Evolutionary conservation across 2,888 invertebrate species (phyloP).

Genomic region (Anagyrus pseudococci): DNA sequence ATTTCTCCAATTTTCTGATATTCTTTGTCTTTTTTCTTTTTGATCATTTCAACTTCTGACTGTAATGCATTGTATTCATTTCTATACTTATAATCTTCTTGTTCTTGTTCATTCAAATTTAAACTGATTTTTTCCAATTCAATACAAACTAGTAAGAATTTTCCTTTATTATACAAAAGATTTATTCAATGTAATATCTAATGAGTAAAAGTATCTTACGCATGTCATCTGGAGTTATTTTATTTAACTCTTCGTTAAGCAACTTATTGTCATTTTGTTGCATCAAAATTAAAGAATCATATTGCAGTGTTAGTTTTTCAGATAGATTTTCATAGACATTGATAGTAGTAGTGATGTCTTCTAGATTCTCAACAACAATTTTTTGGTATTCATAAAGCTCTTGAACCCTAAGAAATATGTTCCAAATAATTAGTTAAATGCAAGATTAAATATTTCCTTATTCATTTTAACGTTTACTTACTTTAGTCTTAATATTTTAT

Average conservation of each 20-base stretch:
- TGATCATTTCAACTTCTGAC: conserved; percentile 5
- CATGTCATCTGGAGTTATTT: conserved; percentile 24
- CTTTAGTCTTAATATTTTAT: conserved; percentile 32
- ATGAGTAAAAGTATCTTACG: conserved; percentile 13
- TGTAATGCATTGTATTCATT: conserved; percentile 16
- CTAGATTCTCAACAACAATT: conserved; percentile 27
- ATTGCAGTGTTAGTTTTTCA: conserved; percentile 11
- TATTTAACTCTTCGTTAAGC: conserved; percentile 18
- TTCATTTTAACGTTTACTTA: conserved; percentile 3
- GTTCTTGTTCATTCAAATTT: conserved; percentile 15
- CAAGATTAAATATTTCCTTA: not conserved
- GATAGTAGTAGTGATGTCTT: conserved; percentile 25
- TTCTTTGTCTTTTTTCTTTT: conserved; percentile 18
- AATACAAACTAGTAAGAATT: conserved; percentile 6
- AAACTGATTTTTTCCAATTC: conserved; percentile 23
- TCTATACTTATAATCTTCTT: conserved; percentile 10
- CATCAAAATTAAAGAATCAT: conserved; percentile 13
- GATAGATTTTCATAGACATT: conserved; percentile 15
- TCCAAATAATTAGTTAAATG: conserved; percentile 3
- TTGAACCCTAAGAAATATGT: conserved; percentile 22
- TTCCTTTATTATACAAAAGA: not conserved
- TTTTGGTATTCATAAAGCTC: conserved; percentile 36
- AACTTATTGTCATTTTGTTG: conserved; percentile 20
- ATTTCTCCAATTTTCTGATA: conserved; percentile 10
- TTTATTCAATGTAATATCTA: conserved; percentile 3